Evolutionary conservation across 1,140 invertebrate genomes (phyloP).

Genomic region (Polypedilum vanderplanki): DNA sequence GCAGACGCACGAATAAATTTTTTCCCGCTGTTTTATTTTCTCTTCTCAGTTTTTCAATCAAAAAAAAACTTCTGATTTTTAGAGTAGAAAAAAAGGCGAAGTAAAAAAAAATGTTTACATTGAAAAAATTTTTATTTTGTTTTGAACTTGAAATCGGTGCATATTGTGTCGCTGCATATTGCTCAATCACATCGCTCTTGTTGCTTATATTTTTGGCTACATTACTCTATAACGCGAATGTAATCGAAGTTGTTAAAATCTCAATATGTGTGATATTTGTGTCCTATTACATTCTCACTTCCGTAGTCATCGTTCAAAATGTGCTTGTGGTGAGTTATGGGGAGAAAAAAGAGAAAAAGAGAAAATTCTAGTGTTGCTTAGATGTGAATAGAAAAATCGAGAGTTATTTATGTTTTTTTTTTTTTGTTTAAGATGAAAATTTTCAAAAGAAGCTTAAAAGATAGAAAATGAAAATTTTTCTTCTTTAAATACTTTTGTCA

Average conservation of each 20-base stretch:
- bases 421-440: too few relatives aligned
- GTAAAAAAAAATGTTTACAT: not conserved
- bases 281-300: not conserved
- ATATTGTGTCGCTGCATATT: not conserved
- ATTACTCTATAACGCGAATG: not conserved
- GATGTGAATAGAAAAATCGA: too few relatives aligned
- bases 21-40: not conserved
- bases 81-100: not conserved
- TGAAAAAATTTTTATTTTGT: not conserved
- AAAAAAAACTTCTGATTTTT: not conserved
- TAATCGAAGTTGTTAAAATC: not conserved
- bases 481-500: too few relatives aligned
- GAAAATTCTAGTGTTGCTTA: too few relatives aligned
- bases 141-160: constrained; percentile 10
- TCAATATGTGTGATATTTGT: not conserved
- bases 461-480: too few relatives aligned
- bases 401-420: too few relatives aligned
- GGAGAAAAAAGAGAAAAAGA: too few relatives aligned
- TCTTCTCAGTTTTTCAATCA: not conserved
- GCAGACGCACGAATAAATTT: not conserved
- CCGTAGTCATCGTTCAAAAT: not conserved
- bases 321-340: not conserved
- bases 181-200: not conserved
- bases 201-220: not conserved
- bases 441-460: too few relatives aligned